Evolutionary conservation across 2,888 invertebrate species (phyloP).

Genomic region (Metallyticus violacea): DNA sequence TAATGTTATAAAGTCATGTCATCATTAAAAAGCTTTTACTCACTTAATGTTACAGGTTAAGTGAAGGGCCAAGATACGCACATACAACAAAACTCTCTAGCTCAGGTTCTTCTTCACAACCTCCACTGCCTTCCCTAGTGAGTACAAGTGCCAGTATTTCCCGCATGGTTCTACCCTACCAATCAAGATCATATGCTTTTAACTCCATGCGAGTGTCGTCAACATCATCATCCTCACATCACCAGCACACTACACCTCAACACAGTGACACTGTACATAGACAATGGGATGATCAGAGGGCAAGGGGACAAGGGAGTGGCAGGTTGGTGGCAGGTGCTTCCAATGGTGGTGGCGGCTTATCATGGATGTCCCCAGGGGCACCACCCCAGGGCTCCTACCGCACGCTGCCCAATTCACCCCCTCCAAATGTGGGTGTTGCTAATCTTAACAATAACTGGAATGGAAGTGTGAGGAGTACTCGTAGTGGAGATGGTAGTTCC

Average conservation of each 20-base stretch:
- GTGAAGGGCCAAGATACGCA: slow-evolving; percentile 59
- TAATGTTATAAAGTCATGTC: too few species aligned
- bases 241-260: slow-evolving; percentile 5
- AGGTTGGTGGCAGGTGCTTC: slow-evolving; percentile 28
- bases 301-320: slow-evolving; percentile 5
- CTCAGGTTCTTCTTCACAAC: slow-evolving; percentile 24
- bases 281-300: slow-evolving; percentile 27
- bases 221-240: neutral
- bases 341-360: slow-evolving; percentile 18
- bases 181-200: slow-evolving; percentile 24
- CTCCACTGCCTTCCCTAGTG: slow-evolving; percentile 29
- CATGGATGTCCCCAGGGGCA: slow-evolving; percentile 22
- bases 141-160: slow-evolving; percentile 27
- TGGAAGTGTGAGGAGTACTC: slow-evolving; percentile 9
- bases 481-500: slow-evolving; percentile 14
- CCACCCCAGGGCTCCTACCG: slow-evolving; percentile 26
- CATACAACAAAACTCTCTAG: slow-evolving; percentile 34
- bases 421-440: slow-evolving; percentile 13
- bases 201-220: slow-evolving; percentile 21
- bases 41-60: slow-evolving; percentile 48
- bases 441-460: slow-evolving; percentile 33
- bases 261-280: slow-evolving; percentile 17
- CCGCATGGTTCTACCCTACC: neutral
- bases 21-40: too few species aligned
- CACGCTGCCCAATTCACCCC: slow-evolving; percentile 22